phyloP scores from a whole-genome alignment of 35 echinoderm and acorn worm species.

The Ophioderma brevispina region DNA sequence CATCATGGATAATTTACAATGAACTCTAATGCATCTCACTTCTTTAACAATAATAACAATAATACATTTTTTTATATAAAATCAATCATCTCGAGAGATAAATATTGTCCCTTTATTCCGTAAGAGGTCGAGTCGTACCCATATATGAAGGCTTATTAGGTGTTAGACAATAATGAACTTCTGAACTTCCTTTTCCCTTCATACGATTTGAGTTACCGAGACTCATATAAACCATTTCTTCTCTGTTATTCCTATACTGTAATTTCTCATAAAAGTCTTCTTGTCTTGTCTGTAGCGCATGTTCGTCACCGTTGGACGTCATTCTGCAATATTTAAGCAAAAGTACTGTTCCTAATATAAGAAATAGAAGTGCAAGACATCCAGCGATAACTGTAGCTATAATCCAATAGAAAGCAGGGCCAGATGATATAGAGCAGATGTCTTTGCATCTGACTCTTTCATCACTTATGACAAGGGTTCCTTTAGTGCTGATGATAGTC shows the following conservation, averaged over 20 bases:
- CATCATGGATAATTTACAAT: neutral
- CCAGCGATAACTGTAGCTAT: neutral
- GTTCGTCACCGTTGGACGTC: neutral
- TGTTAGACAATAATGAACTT: neutral
- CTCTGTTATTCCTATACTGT: neutral
- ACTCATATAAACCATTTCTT: conserved; percentile 1
- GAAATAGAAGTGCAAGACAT: neutral
- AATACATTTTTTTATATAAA: neutral
- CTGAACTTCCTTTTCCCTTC: neutral
- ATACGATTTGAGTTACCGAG: neutral
- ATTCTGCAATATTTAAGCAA: neutral
- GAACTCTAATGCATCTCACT: neutral
- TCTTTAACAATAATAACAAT: neutral
- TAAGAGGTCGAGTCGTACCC: neutral
- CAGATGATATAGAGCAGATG: neutral
- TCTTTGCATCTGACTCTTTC: neutral
- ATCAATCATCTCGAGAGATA: neutral
- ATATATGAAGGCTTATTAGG: neutral
- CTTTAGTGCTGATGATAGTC: neutral
- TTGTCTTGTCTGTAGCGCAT: neutral
- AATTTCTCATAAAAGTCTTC: conserved; percentile 2
- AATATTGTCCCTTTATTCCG: neutral
- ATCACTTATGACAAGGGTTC: neutral
- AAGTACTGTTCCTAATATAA: neutral
- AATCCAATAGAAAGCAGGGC: neutral